phyloP scores from a whole-genome alignment of 2,797 vertebrate species.

The Macropus fuliginosus region DNA sequence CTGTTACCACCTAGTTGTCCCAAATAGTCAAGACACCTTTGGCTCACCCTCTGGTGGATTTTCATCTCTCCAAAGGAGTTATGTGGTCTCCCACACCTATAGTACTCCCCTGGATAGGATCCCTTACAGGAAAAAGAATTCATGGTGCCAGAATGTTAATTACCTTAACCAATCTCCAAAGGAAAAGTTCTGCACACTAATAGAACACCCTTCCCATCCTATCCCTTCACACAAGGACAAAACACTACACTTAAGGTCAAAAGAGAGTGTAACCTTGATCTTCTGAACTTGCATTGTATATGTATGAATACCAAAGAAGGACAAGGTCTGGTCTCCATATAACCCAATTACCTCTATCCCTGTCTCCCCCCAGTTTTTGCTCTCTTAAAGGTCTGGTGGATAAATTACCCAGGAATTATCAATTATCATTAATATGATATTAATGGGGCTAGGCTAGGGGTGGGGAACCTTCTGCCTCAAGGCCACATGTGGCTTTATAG shows the following conservation, averaged over 20 bases:
- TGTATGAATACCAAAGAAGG: neutral
- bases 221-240: neutral
- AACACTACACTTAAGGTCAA: neutral
- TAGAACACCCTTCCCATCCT: neutral
- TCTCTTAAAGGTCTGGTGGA: neutral
- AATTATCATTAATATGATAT: neutral
- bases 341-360: no score
- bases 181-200: neutral
- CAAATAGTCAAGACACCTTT: neutral
- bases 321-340: neutral
- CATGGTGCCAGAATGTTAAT: neutral
- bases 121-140: neutral
- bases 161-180: neutral
- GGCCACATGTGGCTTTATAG: no score
- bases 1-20: neutral
- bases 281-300: neutral
- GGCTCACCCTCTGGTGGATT: neutral
- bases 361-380: neutral
- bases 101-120: neutral
- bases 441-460: neutral
- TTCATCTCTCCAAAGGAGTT: neutral
- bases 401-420: neutral
- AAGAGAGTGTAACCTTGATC: neutral
- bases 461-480: no score
- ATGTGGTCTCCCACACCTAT: neutral